These are phyloP conservation scores for Drosophila anceps DNA, from an alignment of 2,888 invertebrate genomes.

Conservation along the genomic window DNA sequence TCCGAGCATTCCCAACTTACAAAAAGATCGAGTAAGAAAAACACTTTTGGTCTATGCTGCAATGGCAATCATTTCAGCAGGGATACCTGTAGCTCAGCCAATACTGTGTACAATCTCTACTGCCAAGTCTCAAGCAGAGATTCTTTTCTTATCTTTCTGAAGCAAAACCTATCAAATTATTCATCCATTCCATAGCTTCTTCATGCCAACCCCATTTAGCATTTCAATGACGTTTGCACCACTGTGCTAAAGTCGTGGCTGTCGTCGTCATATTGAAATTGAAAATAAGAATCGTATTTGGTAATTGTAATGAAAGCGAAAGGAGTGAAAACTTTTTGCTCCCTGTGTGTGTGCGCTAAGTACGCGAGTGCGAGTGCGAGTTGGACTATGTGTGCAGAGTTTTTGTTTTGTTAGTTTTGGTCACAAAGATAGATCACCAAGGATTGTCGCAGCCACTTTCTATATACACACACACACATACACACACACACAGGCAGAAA, in stretches of 20 bases:
- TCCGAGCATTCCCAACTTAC: too few species aligned
- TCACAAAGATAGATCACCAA: constrained; percentile 78
- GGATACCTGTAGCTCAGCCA: too few species aligned
- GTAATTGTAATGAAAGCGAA: constrained; percentile 80
- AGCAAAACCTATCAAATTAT: background rate
- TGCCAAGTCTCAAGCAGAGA: too few species aligned
- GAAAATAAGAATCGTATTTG: constrained; percentile 81
- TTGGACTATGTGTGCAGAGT: constrained; percentile 42
- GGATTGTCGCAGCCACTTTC: constrained; percentile 71
- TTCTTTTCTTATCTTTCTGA: background rate
- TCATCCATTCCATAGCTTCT: background rate
- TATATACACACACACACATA: constrained; percentile 52
- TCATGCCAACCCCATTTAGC: constrained; percentile 5
- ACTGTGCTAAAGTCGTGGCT: constrained; percentile 61
- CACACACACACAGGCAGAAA: background rate
- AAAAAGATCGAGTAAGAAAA: too few species aligned
- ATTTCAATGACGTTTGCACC: constrained; percentile 2
- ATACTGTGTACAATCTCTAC: too few species aligned
- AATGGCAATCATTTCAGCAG: too few species aligned
- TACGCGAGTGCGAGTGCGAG: constrained; percentile 30
- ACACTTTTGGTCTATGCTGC: too few species aligned
- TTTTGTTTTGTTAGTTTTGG: constrained; percentile 53
- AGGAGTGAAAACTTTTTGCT: constrained; percentile 77
- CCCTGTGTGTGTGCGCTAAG: constrained; percentile 34
- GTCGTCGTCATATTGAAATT: constrained; percentile 80